Conservation (phyloP, 2,888 invertebrate species). For the Clunio marinus region DNA sequence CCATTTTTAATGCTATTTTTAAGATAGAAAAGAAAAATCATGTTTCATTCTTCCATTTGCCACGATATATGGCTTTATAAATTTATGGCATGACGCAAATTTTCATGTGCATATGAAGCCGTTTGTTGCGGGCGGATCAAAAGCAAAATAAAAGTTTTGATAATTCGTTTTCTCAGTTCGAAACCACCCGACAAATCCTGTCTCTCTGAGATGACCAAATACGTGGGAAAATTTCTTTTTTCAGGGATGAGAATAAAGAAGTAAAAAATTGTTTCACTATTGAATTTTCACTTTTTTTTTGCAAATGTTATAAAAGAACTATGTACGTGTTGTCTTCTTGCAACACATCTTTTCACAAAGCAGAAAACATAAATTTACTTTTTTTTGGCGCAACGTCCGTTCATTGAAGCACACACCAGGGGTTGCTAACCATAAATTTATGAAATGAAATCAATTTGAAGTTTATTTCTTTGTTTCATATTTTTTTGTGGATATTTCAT, state of each 20-base stretch:
- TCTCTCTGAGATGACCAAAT: too few species aligned
- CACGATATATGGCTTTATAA: background rate
- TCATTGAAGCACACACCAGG: background rate
- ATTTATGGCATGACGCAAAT: background rate
- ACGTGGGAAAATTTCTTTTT: too few species aligned
- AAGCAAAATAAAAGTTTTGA: too few species aligned
- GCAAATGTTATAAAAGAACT: conserved; percentile 1
- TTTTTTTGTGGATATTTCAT: too few species aligned
- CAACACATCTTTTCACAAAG: background rate
- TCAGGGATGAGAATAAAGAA: too few species aligned
- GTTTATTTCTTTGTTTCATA: background rate
- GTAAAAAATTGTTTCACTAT: background rate
- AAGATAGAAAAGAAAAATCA: too few species aligned
- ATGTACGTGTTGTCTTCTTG: background rate
- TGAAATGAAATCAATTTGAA: background rate
- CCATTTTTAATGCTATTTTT: too few species aligned
- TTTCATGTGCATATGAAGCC: too few species aligned
- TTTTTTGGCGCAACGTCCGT: conserved; percentile 2
- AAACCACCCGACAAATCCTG: too few species aligned
- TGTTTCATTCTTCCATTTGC: background rate
- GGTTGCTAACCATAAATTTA: background rate
- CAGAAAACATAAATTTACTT: background rate
- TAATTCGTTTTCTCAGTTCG: background rate
- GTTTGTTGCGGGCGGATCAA: background rate
- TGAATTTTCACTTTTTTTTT: background rate